These are phyloP conservation scores for Pachliopta kotzebuea DNA, from an alignment of 2,888 invertebrate genomes.

Conservation along the genomic window DNA sequence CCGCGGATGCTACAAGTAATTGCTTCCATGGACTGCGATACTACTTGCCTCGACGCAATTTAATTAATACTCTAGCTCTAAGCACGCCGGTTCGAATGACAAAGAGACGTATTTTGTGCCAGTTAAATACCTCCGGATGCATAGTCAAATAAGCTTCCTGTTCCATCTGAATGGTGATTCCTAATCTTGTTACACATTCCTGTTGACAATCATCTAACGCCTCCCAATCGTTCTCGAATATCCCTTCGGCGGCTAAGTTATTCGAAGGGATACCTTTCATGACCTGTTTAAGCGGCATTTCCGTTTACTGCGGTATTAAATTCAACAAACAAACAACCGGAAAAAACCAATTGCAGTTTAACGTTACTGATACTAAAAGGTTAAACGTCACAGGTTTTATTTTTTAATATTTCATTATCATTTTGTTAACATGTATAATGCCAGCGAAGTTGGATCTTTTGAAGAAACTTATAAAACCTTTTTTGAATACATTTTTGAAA, in stretches of 20 bases:
- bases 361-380: no score
- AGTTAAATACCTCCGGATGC: constrained; percentile 59
- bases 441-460: no score
- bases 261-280: constrained; percentile 49
- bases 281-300: constrained; percentile 50
- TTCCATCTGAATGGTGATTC: constrained; percentile 56
- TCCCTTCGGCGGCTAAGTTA: constrained; percentile 47
- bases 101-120: background rate
- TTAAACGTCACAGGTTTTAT: no score
- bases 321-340: no score
- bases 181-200: constrained; percentile 50
- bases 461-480: no score
- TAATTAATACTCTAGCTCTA: background rate
- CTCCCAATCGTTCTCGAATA: constrained; percentile 49
- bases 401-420: no score
- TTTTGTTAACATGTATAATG: no score
- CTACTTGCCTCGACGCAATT: background rate
- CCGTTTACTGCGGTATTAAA: background rate
- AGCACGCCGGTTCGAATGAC: background rate
- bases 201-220: constrained; percentile 52
- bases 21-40: background rate
- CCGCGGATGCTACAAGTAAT: constrained; percentile 3
- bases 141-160: constrained; percentile 59
- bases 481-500: no score
- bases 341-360: no score